Base-by-base conservation (phyloP, 2,888 invertebrate species). In the Anoplius nigerrimus region DNA sequence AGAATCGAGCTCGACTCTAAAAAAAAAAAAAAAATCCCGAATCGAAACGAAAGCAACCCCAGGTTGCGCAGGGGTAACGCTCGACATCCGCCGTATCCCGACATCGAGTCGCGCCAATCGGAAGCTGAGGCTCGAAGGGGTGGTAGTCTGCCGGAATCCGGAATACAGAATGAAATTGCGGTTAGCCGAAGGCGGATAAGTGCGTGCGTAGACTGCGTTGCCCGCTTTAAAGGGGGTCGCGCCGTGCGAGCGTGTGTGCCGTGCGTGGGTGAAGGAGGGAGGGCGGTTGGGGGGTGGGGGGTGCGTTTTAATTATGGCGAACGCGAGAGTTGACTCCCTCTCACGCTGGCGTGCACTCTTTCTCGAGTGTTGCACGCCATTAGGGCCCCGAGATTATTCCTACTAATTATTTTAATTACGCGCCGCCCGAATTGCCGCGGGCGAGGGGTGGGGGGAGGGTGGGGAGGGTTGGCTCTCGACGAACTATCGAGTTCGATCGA, bases 351-450 rank as follows among this genome's bases (percentile, higher is more conserved):
- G 52, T 51, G 61, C 61, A 51, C 59, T 63, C 68, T 61, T 75
- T 75, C 76, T 74, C 68, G 74, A 81, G 77, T 73, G 64, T 68
- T 68, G 68, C 69, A 64, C 74, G 80, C 79, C 78, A 82, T 85
- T 85, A 86, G 64, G 71, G 67, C 62, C 11, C 56, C 73, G 74
- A 81, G 82, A 85, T 83, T 84, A 83, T 86, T 82, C 79, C 71
- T 81, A 78, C 80, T 84, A 85, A 86, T 86, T 84, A 86, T 83
- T 85, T 84, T 84, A 85, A 85, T 84, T 83, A 78, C 78, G 78
- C 75, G 63, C 68, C 62, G 69, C 62, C 58, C 46, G 54, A 60
- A 63, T 64, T 15, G 57, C 21, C 42, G 18, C 20, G 11, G 1
- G 21, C 1, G 21, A 56, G 8, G 34, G 16, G 20, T 4, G 27